phyloP scores from a whole-genome alignment of 2,888 invertebrate genomes.

The Proisotoma minuta region DNA sequence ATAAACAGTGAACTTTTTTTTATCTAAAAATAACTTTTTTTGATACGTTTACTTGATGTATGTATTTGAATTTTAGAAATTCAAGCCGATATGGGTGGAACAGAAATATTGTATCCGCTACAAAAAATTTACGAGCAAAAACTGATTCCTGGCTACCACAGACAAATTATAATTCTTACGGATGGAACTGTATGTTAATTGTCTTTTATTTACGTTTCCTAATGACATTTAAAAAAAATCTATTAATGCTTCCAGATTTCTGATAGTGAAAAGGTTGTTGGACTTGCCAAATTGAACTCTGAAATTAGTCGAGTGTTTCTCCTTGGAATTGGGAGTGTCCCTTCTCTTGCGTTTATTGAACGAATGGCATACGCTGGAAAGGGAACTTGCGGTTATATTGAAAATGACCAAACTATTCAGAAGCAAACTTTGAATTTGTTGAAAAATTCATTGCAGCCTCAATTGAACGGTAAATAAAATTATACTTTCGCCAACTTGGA shows the following conservation, averaged over 20 bases:
- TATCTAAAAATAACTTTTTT: too few relatives aligned
- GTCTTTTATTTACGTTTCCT: constrained; percentile 7
- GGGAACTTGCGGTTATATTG: constrained; percentile 50
- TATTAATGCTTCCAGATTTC: constrained; percentile 30
- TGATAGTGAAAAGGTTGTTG: constrained; percentile 49
- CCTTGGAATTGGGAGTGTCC: constrained; percentile 50
- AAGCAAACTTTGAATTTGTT: constrained; percentile 48
- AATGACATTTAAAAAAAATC: neutral
- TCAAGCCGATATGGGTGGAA: constrained; percentile 49
- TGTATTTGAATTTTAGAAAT: constrained; percentile 37
- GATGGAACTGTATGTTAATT: constrained; percentile 49
- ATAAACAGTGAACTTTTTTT: constrained; percentile 25
- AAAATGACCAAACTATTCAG: constrained; percentile 47
- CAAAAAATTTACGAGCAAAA: constrained; percentile 43
- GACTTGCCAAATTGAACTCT: constrained; percentile 47
- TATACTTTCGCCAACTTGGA: too few relatives aligned
- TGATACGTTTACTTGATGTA: too few relatives aligned
- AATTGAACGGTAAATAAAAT: constrained; percentile 14
- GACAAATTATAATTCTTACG: constrained; percentile 50
- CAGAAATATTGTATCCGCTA: constrained; percentile 49
- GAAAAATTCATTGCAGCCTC: constrained; percentile 47
- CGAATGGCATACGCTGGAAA: constrained; percentile 50
- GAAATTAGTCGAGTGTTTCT: constrained; percentile 48
- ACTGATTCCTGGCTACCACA: constrained; percentile 41
- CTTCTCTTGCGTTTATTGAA: constrained; percentile 50